These are phyloP conservation scores for Drosophila mauritiana DNA, from an alignment of 1,140 invertebrate species.

Conservation along the genomic window DNA sequence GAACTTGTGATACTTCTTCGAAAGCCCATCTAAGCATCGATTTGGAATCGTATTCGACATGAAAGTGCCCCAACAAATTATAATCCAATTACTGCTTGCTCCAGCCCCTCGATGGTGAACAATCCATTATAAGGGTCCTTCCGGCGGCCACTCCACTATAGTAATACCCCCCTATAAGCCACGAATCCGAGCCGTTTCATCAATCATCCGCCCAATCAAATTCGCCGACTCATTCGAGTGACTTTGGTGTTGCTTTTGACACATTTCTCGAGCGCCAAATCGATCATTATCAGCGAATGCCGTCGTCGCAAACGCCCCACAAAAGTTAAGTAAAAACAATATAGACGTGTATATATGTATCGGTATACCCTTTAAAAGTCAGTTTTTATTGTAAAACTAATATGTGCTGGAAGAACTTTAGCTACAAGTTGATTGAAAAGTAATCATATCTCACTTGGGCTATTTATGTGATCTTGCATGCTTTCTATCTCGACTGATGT, in stretches of 20 bases:
- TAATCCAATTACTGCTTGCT: constrained; percentile 43
- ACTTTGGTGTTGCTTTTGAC: constrained; percentile 71
- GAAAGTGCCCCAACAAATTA: constrained; percentile 24
- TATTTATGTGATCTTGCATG: too few species aligned
- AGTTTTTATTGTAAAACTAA: too few species aligned
- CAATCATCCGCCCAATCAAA: constrained; percentile 50
- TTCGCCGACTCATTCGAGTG: constrained; percentile 52
- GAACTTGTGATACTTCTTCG: too few species aligned
- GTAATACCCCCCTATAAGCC: background rate
- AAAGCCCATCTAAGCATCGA: constrained; percentile 2
- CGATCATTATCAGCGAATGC: constrained; percentile 65
- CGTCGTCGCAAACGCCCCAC: constrained; percentile 64
- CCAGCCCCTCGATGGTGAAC: constrained; percentile 3
- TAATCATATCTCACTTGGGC: background rate
- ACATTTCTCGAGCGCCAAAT: constrained; percentile 69
- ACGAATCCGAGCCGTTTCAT: constrained; percentile 33
- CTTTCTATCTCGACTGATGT: background rate
- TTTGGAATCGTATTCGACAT: constrained; percentile 12
- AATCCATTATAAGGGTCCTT: constrained; percentile 47
- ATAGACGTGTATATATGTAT: background rate
- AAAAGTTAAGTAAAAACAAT: constrained; percentile 22
- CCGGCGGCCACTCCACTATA: constrained; percentile 25
- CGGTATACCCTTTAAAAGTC: too few species aligned
- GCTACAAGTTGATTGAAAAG: background rate
- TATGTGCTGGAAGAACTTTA: too few species aligned